Evolutionary conservation across 2,113 vertebrate species (phyloP).

Genomic region (Nothocercus julius): DNA sequence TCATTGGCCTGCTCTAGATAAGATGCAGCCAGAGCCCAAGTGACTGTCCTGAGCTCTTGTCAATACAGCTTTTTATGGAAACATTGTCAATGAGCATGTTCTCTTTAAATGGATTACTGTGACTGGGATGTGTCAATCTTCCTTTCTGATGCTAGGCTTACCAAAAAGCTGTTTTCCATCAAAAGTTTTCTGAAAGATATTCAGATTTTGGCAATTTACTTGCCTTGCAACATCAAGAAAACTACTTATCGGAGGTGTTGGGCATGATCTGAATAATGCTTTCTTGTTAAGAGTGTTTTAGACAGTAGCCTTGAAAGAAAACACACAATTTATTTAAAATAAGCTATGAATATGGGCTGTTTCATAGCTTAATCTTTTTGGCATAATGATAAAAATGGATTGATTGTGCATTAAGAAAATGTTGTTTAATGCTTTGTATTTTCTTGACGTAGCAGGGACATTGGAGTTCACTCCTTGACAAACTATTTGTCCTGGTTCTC

Average conservation of each 20-base stretch:
- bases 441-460: background rate
- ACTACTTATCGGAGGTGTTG: background rate
- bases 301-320: background rate
- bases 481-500: background rate
- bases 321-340: background rate
- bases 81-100: background rate
- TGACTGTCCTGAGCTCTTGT: background rate
- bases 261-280: background rate
- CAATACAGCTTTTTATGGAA: background rate
- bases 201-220: background rate
- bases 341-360: background rate
- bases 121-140: background rate
- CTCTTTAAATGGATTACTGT: background rate
- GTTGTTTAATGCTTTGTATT: background rate
- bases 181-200: background rate
- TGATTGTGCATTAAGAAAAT: background rate
- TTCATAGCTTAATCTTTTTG: background rate
- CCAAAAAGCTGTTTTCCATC: background rate
- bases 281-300: background rate
- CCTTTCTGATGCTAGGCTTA: background rate
- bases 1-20: background rate
- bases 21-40: background rate
- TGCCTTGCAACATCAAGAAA: background rate
- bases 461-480: background rate
- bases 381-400: background rate